Evolutionary conservation across 2,888 invertebrate genomes (phyloP).

Genomic region (Pinctada fucata): DNA sequence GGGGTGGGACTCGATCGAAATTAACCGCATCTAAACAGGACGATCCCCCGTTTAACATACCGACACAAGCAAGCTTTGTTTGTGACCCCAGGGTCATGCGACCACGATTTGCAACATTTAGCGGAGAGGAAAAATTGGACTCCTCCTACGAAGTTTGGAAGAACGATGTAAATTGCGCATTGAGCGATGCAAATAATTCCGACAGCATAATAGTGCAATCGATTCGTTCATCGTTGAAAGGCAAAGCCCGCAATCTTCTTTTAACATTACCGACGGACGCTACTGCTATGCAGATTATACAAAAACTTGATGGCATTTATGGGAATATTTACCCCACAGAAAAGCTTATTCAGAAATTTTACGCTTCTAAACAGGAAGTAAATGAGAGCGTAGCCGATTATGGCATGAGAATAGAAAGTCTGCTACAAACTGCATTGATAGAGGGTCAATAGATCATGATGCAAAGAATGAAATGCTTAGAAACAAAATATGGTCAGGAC

Average conservation of each 20-base stretch:
- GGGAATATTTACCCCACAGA: too few species aligned
- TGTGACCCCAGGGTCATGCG: not conserved
- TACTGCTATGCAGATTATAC: conserved; percentile 2
- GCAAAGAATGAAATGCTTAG: conserved; percentile 4
- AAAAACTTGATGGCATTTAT: conserved; percentile 18
- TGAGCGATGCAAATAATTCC: not conserved
- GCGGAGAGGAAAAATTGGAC: conserved; percentile 12
- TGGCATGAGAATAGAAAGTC: too few species aligned
- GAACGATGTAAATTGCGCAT: conserved; percentile 11
- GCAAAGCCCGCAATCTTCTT: too few species aligned
- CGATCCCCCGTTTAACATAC: too few species aligned
- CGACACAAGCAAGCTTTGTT: too few species aligned
- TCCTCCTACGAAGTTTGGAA: conserved; percentile 24
- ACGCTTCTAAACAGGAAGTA: too few species aligned
- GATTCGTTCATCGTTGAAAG: conserved; percentile 11
- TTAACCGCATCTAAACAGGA: too few species aligned
- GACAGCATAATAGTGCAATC: not conserved
- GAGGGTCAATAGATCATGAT: not conserved
- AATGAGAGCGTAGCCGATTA: too few species aligned
- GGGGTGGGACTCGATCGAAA: too few species aligned
- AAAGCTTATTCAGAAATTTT: conserved; percentile 13
- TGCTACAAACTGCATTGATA: too few species aligned
- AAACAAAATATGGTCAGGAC: conserved; percentile 28
- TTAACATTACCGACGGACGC: conserved; percentile 3
- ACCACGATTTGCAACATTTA: too few species aligned